A percentile compares a stretch with the other conserved stretches of the same genome.
These are phyloP conservation scores for Drosophila sproati DNA, from an alignment of 1,140 invertebrate species.

Conservation along the genomic window DNA sequence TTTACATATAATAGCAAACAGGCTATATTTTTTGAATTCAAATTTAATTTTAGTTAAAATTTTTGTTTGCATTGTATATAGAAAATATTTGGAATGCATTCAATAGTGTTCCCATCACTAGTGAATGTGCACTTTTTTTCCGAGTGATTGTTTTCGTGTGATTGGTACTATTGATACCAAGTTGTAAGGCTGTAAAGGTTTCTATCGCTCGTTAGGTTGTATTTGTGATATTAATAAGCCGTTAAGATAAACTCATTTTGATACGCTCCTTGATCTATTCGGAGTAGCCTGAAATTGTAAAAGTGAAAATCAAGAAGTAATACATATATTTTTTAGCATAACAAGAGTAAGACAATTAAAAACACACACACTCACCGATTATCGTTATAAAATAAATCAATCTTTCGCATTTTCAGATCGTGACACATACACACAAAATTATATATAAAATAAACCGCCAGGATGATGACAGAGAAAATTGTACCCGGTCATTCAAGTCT, in stretches of 20 bases:
- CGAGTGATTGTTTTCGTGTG: constrained; percentile 32
- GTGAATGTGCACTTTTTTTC: constrained; percentile 15
- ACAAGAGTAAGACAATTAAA: constrained; percentile 13
- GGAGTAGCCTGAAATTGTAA: constrained; percentile 24
- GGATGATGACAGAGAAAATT: constrained; percentile 87
- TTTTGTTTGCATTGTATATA: no score
- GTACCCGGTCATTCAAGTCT: constrained; percentile 86
- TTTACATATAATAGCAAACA: no score
- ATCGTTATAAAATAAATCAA: constrained; percentile 22
- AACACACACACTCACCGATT: no score
- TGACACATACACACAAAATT: constrained; percentile 22
- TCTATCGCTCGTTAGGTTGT: constrained; percentile 59
- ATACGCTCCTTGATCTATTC: constrained; percentile 27
- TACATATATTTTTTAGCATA: constrained; percentile 19
- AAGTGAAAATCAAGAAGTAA: constrained; percentile 13
- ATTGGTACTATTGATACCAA: constrained; percentile 76
- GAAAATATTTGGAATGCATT: no score
- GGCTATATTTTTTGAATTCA: no score
- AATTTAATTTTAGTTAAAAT: no score
- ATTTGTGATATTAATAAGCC: constrained; percentile 49
- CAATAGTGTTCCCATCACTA: constrained; percentile 8
- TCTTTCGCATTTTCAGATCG: constrained; percentile 34
- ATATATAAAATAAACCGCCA: constrained; percentile 38
- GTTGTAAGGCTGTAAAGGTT: constrained; percentile 71
- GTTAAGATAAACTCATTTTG: constrained; percentile 31